Evolutionary conservation across 2,113 vertebrate species (phyloP).

Genomic region (Lathamus discolor): DNA sequence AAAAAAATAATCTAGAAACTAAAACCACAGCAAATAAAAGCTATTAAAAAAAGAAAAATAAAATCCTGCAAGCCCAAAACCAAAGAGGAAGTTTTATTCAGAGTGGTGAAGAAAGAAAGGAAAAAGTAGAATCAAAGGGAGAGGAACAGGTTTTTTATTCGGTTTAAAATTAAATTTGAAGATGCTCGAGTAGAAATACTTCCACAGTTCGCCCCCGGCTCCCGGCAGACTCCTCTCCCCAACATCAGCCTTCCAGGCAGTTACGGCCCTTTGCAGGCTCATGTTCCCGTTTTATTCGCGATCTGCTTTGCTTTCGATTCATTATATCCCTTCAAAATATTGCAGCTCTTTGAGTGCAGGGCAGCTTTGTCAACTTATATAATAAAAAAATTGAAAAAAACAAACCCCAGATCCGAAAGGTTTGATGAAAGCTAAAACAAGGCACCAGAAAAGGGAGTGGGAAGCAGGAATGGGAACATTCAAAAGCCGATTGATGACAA

Average conservation of each 20-base stretch:
- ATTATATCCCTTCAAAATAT: not conserved
- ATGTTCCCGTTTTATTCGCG: fast-evolving
- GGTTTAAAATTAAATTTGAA: not conserved
- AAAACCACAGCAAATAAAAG: not conserved
- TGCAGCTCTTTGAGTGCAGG: not conserved
- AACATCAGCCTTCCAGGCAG: not conserved
- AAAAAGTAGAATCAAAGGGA: not conserved
- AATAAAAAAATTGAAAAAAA: not conserved
- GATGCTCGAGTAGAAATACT: not conserved
- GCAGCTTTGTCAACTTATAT: not conserved
- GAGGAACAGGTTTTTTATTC: not conserved
- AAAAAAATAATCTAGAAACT: not conserved
- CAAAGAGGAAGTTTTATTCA: not conserved
- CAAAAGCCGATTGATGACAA: not conserved
- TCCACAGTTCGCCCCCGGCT: fast-evolving
- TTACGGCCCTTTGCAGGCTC: not conserved
- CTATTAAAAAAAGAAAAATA: not conserved
- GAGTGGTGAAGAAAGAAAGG: not conserved
- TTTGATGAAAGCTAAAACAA: not conserved
- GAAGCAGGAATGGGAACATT: not conserved
- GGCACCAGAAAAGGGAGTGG: not conserved
- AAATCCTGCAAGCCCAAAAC: not conserved
- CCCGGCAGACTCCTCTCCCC: not conserved
- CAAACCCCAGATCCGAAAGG: not conserved
- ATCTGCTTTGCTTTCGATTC: not conserved